These are phyloP conservation scores for Phortica magna DNA, from an alignment of 2,888 invertebrate genomes.

Conservation along the genomic window DNA sequence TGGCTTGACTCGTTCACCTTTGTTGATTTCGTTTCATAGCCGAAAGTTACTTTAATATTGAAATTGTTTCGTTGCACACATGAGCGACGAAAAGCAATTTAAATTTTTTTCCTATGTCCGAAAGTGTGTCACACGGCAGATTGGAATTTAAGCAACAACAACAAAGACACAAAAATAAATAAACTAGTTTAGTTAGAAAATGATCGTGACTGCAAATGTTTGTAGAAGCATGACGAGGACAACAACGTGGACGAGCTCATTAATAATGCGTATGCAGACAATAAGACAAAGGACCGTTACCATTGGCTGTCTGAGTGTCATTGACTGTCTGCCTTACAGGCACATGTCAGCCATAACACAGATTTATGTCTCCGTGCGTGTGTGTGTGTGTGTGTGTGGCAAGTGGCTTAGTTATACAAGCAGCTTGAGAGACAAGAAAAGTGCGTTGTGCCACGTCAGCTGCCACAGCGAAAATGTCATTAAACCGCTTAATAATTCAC, in stretches of 20 bases:
- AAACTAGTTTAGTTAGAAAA: neutral
- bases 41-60: no score
- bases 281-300: conserved; percentile 29
- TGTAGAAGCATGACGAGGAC: neutral
- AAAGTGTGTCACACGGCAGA: neutral
- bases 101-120: no score
- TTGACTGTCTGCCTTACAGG: neutral
- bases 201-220: neutral
- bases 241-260: conserved; percentile 48
- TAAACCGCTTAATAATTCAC: conserved; percentile 73
- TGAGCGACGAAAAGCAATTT: no score
- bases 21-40: no score
- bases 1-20: no score
- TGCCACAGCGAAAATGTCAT: conserved; percentile 63
- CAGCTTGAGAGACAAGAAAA: conserved; percentile 46
- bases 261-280: conserved; percentile 52
- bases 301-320: conserved; percentile 43
- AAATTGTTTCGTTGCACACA: no score
- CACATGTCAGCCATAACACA: neutral
- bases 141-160: conserved; percentile 9
- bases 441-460: neutral
- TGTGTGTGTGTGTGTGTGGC: conserved; percentile 3
- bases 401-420: conserved; percentile 12
- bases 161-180: conserved; percentile 23
- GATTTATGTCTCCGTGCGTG: no score